phyloP scores from a whole-genome alignment of 2,113 vertebrate genomes.

The Ctenomys sociabilis region DNA sequence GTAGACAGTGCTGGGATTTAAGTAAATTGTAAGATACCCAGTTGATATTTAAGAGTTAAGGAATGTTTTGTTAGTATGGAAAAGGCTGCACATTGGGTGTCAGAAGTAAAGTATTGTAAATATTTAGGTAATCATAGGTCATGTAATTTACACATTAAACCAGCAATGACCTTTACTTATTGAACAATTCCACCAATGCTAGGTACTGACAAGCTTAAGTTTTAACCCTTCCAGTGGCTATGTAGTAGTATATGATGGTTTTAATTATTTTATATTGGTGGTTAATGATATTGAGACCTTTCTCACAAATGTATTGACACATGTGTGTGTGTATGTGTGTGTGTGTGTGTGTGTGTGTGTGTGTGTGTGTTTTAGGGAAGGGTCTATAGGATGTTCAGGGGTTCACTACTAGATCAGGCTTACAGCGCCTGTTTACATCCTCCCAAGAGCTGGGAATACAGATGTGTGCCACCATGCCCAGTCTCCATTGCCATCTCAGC shows the following conservation, averaged over 20 bases:
- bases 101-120: background rate
- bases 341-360: too few relatives aligned
- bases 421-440: too few relatives aligned
- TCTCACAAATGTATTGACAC: too few relatives aligned
- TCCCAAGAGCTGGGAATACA: too few relatives aligned
- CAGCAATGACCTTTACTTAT: background rate
- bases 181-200: background rate
- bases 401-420: too few relatives aligned
- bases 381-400: too few relatives aligned
- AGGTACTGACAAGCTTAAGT: background rate
- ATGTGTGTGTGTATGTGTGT: too few relatives aligned
- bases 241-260: background rate
- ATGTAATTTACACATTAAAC: background rate
- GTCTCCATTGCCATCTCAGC: too few relatives aligned
- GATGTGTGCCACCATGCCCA: too few relatives aligned
- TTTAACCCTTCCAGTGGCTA: background rate
- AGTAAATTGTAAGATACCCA: background rate
- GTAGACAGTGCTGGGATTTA: background rate
- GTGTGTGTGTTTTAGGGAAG: too few relatives aligned
- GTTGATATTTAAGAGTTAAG: background rate
- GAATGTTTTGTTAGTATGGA: background rate
- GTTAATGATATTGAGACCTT: background rate
- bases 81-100: background rate
- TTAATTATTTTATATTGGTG: background rate
- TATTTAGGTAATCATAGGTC: too few relatives aligned